Evolutionary conservation across 2,888 invertebrate species (phyloP).

Genomic region (Petrolisthes cinctipes): DNA sequence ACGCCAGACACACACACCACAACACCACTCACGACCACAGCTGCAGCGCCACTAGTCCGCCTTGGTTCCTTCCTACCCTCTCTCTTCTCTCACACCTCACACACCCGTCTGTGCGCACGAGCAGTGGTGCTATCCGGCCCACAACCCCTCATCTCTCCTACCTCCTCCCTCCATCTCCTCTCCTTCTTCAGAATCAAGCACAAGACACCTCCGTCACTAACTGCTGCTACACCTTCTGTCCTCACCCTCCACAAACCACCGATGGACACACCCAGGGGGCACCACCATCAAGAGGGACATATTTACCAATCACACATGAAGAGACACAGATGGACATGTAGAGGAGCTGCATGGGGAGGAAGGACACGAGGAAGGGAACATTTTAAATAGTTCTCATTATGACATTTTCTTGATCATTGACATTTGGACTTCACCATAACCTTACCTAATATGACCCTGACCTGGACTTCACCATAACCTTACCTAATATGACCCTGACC

Average conservation of each 20-base stretch:
- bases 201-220: neutral
- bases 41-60: constrained; percentile 48
- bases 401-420: too few species aligned
- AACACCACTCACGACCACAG: constrained; percentile 34
- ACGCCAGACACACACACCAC: constrained; percentile 18
- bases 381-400: too few species aligned
- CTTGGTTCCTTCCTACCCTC: neutral
- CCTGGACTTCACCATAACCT: too few species aligned
- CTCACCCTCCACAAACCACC: neutral
- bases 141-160: too few species aligned
- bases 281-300: neutral
- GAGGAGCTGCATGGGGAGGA: too few species aligned
- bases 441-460: too few species aligned
- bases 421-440: too few species aligned
- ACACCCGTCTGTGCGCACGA: neutral
- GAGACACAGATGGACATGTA: too few species aligned
- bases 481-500: too few species aligned
- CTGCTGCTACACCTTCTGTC: constrained; percentile 6
- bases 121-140: neutral
- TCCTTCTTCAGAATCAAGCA: constrained; percentile 16
- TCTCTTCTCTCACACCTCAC: constrained; percentile 12
- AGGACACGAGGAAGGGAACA: too few species aligned
- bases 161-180: neutral
- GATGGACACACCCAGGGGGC: neutral
- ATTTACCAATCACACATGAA: too few species aligned